Conservation (phyloP, 1,140 invertebrate species). For the Globodera ellingtonae region DNA sequence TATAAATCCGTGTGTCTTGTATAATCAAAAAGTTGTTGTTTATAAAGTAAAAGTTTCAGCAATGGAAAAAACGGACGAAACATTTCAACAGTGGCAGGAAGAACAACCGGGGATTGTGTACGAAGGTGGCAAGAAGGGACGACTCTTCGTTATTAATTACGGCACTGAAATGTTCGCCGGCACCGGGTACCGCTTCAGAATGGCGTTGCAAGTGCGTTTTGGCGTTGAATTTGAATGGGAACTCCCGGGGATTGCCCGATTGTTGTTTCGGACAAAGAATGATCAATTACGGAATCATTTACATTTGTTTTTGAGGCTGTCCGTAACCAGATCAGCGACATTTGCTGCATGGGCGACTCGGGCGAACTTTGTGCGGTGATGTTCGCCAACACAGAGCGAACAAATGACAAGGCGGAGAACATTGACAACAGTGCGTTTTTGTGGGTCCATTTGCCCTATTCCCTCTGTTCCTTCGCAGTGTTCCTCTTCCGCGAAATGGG, state of each 20-base stretch:
- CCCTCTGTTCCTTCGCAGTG: background rate
- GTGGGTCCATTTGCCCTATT: too few relatives aligned
- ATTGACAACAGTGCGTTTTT: conserved; percentile 29
- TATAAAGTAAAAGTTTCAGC: too few relatives aligned
- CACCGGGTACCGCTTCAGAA: conserved; percentile 21
- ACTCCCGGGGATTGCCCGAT: too few relatives aligned
- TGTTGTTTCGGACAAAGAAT: too few relatives aligned
- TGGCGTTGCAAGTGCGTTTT: conserved; percentile 20
- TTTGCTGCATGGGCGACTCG: conserved; percentile 32
- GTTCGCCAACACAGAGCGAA: conserved; percentile 34
- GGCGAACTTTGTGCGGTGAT: conserved; percentile 30
- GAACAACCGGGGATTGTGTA: conserved; percentile 22
- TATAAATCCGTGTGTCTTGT: too few relatives aligned
- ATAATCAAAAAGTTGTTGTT: too few relatives aligned
- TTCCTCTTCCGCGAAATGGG: conserved; percentile 32
- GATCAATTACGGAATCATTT: background rate
- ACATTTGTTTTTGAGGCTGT: conserved; percentile 25
- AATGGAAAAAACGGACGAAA: background rate
- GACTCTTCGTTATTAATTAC: conserved; percentile 34
- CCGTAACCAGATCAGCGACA: conserved; percentile 30
- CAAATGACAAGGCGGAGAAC: conserved; percentile 39
- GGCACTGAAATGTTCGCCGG: conserved; percentile 37
- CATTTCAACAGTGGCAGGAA: background rate
- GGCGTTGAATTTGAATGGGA: too few relatives aligned
- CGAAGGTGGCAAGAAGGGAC: conserved; percentile 38